A percentile compares a stretch with the other conserved stretches of the same genome.
phyloP scores from a whole-genome alignment of 1,140 invertebrate species.

The Cyclargus thomasi region DNA sequence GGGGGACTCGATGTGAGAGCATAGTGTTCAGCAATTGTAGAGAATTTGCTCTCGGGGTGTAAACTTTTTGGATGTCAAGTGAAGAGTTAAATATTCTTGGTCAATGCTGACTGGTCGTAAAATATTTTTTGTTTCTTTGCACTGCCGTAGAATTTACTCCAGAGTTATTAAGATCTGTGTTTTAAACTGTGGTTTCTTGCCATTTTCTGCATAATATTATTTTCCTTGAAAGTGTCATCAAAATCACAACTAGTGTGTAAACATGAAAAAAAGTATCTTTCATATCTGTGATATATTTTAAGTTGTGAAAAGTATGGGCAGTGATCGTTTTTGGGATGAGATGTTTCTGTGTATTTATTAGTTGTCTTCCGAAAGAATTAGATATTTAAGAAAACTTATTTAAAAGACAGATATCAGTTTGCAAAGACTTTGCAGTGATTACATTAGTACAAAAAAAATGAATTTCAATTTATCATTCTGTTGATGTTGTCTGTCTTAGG shows the following conservation, averaged over 20 bases:
- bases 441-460: constrained; percentile 34
- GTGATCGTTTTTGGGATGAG: constrained; percentile 22
- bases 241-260: constrained; percentile 17
- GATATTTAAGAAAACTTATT: constrained; percentile 22
- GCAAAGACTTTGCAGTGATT: constrained; percentile 28
- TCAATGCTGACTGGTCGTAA: constrained; percentile 8
- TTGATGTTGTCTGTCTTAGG: constrained; percentile 23
- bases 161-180: neutral
- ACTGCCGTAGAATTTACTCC: neutral
- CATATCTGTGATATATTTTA: constrained; percentile 42
- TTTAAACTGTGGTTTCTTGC: neutral
- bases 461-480: constrained; percentile 20
- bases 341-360: constrained; percentile 31
- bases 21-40: constrained; percentile 40
- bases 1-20: constrained; percentile 45
- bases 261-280: constrained; percentile 30
- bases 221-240: constrained; percentile 3
- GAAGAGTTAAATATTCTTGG: constrained; percentile 51
- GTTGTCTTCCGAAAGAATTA: constrained; percentile 37
- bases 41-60: constrained; percentile 56
- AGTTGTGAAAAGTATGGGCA: constrained; percentile 18
- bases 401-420: constrained; percentile 19
- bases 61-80: constrained; percentile 62
- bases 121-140: neutral
- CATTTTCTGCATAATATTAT: constrained; percentile 6